Evolutionary conservation across 2,888 invertebrate species (phyloP).

Genomic region (Microplitis manilae): DNA sequence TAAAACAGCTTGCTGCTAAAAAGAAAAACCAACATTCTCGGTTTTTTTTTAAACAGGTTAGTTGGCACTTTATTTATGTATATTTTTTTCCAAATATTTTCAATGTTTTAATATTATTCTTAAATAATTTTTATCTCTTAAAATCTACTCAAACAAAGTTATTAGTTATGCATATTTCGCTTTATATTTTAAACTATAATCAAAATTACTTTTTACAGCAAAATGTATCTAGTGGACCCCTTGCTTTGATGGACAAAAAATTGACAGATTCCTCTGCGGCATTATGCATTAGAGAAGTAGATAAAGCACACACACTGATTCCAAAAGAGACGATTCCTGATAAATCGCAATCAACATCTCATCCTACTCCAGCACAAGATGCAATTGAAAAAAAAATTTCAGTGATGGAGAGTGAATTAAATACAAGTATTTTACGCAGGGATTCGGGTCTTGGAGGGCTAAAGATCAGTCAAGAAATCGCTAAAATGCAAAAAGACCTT

Average conservation of each 20-base stretch:
- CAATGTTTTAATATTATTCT: constrained; percentile 16
- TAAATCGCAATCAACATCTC: constrained; percentile 29
- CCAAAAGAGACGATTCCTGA: constrained; percentile 28
- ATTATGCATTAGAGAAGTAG: too few species aligned
- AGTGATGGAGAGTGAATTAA: constrained; percentile 20
- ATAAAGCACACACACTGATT: constrained; percentile 12
- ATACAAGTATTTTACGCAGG: constrained; percentile 16
- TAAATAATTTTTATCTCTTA: constrained; percentile 21
- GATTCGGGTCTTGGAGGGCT: constrained; percentile 24
- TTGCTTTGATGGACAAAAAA: constrained; percentile 23
- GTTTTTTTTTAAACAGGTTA: constrained; percentile 27
- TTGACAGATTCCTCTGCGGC: constrained; percentile 25
- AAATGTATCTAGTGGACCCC: constrained; percentile 23
- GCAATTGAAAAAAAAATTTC: constrained; percentile 21
- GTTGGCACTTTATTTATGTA: constrained; percentile 18
- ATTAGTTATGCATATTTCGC: constrained; percentile 16
- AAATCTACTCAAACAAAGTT: constrained; percentile 15
- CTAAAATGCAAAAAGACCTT: constrained; percentile 24
- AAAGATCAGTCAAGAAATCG: constrained; percentile 22
- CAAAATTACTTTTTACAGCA: constrained; percentile 26
- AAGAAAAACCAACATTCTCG: constrained; percentile 17
- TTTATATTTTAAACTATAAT: constrained; percentile 25
- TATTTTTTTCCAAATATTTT: constrained; percentile 17
- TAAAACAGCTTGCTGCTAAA: constrained; percentile 23
- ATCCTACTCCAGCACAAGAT: constrained; percentile 17